Base-by-base conservation (phyloP, 1,140 invertebrate species). In the Drosophila albomicans region DNA sequence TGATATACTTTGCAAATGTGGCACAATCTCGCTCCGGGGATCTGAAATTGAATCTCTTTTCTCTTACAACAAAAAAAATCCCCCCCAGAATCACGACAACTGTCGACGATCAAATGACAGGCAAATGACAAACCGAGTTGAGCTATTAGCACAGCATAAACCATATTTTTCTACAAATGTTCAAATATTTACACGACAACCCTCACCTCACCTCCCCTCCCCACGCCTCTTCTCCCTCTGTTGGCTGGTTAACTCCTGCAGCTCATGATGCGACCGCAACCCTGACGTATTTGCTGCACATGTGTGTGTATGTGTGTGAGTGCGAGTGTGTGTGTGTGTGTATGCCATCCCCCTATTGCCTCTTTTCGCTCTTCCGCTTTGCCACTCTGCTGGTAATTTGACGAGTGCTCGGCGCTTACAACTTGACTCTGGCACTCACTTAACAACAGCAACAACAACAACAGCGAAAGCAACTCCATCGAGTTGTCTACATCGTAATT, bases 101-200 rank as follows among this genome's bases (percentile, higher is more conserved):
- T 88, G 82, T 82, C 63, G 46, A 52, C 74, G 84, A 82, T 84
- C 81, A 84, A 82, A 82, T 88, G 86, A 84, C 84, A 84, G 67
- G 66, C 56, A 71, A 75, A 71, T 67, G 74, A 15, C 41, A 3
- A 25, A 25, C 20, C 20, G 20, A 11, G 38, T 3, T 51, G 46
- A 52, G 43, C 84, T 81, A 88, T 88, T 88, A 88, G 75, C 70
- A 68, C 70, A 59, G 80, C 80, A 88, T 88, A 88, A 88, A 88
- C 85, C 84, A 88, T 88, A 88, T 88, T 88, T 88, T 88, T 84
- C 67, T 63, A 63, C 84, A 88, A 88, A 88, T 88, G 84, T 89
- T 88, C 84, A 88, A 88, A 88, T 88, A 88, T 88, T 89, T 89
- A 81, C 70, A 89, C 54, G 35, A 67, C 63, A 46, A 70, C 84